A percentile compares a stretch with the other conserved stretches of the same genome.
phyloP scores from a whole-genome alignment of 2,888 invertebrate genomes.

The Lasioglossum malachurum region DNA sequence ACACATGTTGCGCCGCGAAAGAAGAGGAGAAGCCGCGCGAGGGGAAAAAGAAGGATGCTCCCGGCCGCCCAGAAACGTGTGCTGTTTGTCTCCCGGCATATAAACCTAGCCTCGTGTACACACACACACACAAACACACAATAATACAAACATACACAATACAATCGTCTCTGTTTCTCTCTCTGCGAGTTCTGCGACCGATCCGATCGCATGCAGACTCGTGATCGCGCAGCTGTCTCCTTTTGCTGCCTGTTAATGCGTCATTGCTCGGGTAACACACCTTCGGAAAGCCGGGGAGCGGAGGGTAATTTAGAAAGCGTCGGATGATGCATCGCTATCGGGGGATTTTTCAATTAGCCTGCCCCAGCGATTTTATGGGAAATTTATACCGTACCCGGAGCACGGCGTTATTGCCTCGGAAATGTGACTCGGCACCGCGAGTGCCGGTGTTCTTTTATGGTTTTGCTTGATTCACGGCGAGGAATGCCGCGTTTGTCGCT shows the following conservation, averaged over 20 bases:
- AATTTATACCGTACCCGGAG: constrained; percentile 52
- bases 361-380: constrained; percentile 49
- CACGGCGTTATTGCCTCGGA: constrained; percentile 28
- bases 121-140: neutral
- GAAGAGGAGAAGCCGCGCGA: constrained; percentile 24
- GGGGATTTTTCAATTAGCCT: constrained; percentile 63
- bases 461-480: constrained; percentile 42
- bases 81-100: constrained; percentile 52
- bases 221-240: constrained; percentile 63
- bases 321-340: constrained; percentile 58
- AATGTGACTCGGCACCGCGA: constrained; percentile 9
- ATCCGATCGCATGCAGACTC: constrained; percentile 64
- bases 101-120: neutral
- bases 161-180: constrained; percentile 16
- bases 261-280: constrained; percentile 60
- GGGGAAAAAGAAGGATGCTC: constrained; percentile 54
- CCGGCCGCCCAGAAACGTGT: constrained; percentile 62
- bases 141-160: neutral
- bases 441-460: constrained; percentile 16
- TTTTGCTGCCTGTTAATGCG: constrained; percentile 63
- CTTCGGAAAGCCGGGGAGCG: constrained; percentile 18
- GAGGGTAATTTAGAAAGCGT: constrained; percentile 64
- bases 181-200: constrained; percentile 11
- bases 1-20: constrained; percentile 70
- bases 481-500: constrained; percentile 36